Evolutionary conservation across 2,888 invertebrate species (phyloP).

Genomic region (Calameuta idolon): DNA sequence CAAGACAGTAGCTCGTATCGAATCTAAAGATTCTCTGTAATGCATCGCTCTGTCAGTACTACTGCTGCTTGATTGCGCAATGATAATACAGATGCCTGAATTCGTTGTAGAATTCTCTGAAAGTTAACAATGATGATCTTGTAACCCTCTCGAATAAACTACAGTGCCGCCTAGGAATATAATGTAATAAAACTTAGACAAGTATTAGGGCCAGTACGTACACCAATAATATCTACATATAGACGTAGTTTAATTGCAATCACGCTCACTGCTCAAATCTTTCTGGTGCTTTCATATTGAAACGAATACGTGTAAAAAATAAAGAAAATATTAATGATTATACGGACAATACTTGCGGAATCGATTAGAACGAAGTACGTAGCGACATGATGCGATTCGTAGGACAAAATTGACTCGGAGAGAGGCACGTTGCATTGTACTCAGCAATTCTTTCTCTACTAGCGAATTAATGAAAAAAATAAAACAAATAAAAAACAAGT

Average conservation of each 20-base stretch:
- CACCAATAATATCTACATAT: slow-evolving; percentile 22
- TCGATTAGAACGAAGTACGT: not conserved
- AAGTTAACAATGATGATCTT: not conserved
- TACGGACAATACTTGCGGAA: not conserved
- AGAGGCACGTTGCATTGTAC: slow-evolving; percentile 6
- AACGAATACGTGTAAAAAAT: not conserved
- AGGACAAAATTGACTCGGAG: not conserved
- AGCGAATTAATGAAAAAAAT: not conserved
- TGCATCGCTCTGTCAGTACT: slow-evolving; percentile 23
- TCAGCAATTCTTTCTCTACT: not conserved
- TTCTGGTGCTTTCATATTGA: slow-evolving; percentile 47
- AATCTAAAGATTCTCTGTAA: not conserved
- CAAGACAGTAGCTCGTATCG: not conserved
- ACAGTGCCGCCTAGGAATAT: slow-evolving; percentile 7
- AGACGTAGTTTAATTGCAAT: slow-evolving; percentile 28
- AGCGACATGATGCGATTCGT: not conserved
- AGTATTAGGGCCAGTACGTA: slow-evolving; percentile 36
- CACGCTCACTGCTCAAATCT: slow-evolving; percentile 47
- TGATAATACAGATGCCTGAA: slow-evolving; percentile 33
- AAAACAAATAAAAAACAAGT: not conserved
- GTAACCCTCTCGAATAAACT: slow-evolving; percentile 1
- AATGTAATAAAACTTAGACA: slow-evolving; percentile 16
- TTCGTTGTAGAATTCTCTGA: slow-evolving; percentile 44
- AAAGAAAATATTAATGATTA: not conserved
- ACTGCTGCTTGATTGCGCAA: slow-evolving; percentile 34